Conservation (phyloP, 2,797 vertebrate genomes). For the Chiloscyllium punctatum region DNA sequence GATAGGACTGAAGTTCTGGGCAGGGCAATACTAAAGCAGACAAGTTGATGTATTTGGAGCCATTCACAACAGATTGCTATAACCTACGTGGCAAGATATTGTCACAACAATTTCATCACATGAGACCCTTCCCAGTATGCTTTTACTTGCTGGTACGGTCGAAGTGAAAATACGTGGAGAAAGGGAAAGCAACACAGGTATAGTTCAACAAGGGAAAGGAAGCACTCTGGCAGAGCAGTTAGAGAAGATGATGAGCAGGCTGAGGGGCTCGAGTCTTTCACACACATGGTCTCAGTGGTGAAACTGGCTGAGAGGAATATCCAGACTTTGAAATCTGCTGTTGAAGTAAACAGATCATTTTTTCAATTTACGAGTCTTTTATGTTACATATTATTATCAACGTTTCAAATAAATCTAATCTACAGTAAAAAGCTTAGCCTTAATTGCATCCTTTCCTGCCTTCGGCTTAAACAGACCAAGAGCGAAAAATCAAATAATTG, state of each 20-base stretch:
- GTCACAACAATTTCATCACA: background rate
- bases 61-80: background rate
- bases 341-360: background rate
- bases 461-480: background rate
- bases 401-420: background rate
- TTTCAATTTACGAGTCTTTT: background rate
- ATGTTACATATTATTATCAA: background rate
- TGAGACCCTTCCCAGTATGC: no score
- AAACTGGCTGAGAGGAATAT: background rate
- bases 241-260: background rate
- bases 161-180: background rate
- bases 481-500: background rate
- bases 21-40: background rate
- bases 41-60: background rate
- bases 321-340: background rate
- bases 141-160: background rate
- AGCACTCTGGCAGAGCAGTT: background rate
- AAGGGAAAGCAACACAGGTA: background rate
- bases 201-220: background rate
- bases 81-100: background rate
- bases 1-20: background rate
- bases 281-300: background rate
- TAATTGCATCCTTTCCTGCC: background rate
- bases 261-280: background rate
- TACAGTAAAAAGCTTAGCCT: background rate